These are phyloP conservation scores for Hycleus cichorii DNA, from an alignment of 1,140 invertebrate genomes.

Conservation along the genomic window DNA sequence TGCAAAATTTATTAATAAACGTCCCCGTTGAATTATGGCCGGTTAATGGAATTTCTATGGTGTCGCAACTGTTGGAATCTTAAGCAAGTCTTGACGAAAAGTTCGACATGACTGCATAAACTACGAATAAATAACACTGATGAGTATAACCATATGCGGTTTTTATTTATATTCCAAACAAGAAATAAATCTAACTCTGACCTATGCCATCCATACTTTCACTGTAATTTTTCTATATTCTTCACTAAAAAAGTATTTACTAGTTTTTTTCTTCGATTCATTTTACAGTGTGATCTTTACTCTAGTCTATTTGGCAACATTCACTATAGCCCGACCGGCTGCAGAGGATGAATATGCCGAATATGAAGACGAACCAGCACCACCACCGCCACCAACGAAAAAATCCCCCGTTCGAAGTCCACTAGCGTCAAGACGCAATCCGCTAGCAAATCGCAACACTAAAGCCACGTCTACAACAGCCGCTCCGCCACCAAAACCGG, in stretches of 20 bases:
- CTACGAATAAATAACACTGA: not conserved
- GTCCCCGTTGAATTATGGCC: no score
- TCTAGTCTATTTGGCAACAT: slow-evolving; percentile 27
- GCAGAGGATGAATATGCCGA: slow-evolving; percentile 32
- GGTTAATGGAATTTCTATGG: no score
- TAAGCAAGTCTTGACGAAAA: no score
- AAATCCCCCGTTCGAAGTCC: slow-evolving; percentile 27
- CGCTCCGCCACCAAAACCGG: slow-evolving; percentile 17
- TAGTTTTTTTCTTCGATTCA: slow-evolving; percentile 5
- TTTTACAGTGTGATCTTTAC: slow-evolving; percentile 25
- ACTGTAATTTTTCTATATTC: not conserved
- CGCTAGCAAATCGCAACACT: slow-evolving; percentile 24
- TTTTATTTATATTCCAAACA: not conserved
- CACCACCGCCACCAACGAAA: slow-evolving; percentile 31
- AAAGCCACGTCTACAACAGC: slow-evolving; percentile 32
- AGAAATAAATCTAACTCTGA: not conserved
- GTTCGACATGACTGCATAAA: no score
- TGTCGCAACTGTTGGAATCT: no score
- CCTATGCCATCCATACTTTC: not conserved
- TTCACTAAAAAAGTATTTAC: not conserved
- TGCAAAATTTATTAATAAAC: no score
- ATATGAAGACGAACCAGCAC: slow-evolving; percentile 35
- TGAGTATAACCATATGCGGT: not conserved
- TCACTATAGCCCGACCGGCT: slow-evolving; percentile 31
- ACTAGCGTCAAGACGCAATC: slow-evolving; percentile 32